Conservation (phyloP, 2,888 invertebrate genomes). For the Dorcus hopei region DNA sequence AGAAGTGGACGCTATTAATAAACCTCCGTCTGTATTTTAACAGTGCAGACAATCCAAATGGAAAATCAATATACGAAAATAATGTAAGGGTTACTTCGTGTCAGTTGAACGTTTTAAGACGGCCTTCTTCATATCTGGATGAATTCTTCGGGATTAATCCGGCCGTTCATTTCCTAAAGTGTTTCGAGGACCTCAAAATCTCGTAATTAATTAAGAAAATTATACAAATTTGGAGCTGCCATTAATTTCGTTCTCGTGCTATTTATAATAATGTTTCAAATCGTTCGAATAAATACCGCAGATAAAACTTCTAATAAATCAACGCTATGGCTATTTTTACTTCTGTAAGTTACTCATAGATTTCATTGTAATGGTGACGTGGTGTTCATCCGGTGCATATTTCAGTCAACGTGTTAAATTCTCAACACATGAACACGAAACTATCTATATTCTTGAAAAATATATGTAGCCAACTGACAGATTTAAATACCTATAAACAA, state of each 20-base stretch:
- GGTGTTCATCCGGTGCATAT: constrained; percentile 5
- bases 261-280: no score
- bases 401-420: constrained; percentile 9
- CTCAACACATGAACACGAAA: constrained; percentile 1
- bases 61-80: constrained; percentile 19
- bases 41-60: constrained; percentile 11
- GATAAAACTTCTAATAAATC: no score
- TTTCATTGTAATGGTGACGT: no score
- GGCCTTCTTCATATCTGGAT: not conserved
- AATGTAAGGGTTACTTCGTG: not conserved
- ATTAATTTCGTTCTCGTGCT: no score
- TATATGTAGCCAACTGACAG: not conserved
- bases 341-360: no score
- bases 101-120: not conserved
- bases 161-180: no score
- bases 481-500: constrained; percentile 12
- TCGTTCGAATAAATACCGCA: no score
- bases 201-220: no score
- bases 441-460: constrained; percentile 7
- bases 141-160: no score
- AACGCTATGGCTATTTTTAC: no score
- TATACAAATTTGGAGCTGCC: no score
- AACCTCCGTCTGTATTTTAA: constrained; percentile 18
- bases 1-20: constrained; percentile 24
- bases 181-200: no score